A percentile compares a stretch with the other conserved stretches of the same genome.
Conservation (phyloP, 1,140 invertebrate species). For the Drosophila watanabei region DNA sequence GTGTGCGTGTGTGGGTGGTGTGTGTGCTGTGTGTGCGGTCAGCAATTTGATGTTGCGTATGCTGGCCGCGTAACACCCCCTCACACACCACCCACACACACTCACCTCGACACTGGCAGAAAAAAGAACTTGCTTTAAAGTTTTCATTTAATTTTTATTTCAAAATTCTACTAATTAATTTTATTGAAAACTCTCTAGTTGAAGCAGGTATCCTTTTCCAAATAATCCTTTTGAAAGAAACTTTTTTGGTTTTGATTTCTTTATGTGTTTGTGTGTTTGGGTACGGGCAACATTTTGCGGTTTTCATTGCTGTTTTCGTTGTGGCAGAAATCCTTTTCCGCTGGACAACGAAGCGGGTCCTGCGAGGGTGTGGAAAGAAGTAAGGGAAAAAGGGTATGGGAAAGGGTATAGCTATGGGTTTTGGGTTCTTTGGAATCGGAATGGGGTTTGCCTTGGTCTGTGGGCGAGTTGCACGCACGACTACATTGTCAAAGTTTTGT, state of each 20-base stretch:
- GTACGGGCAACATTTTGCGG: slow-evolving; percentile 68
- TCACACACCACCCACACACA: not conserved
- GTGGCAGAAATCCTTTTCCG: slow-evolving; percentile 80
- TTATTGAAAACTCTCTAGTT: not conserved
- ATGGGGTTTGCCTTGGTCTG: slow-evolving; percentile 1
- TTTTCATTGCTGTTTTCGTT: slow-evolving; percentile 82
- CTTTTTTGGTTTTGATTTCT: not conserved
- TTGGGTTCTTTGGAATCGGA: not conserved
- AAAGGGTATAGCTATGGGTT: not conserved
- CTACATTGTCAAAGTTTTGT: slow-evolving; percentile 82
- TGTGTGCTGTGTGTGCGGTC: slow-evolving; percentile 55
- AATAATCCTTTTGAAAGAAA: not conserved
- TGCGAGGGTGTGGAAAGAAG: not conserved
- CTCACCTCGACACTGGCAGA: not conserved
- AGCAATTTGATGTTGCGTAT: slow-evolving; percentile 76
- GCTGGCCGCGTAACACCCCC: slow-evolving; percentile 29
- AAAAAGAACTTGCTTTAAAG: not conserved
- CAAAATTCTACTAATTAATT: not conserved
- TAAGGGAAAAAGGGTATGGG: not conserved
- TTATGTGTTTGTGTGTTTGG: not conserved
- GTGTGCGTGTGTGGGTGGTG: slow-evolving; percentile 40
- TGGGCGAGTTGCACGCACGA: slow-evolving; percentile 59
- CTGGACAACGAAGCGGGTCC: slow-evolving; percentile 24
- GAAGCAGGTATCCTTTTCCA: too few relatives aligned
- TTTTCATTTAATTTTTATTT: not conserved